These are phyloP conservation scores for Pangasianodon hypophthalmus DNA, from an alignment of 2,113 vertebrate species.

Conservation along the genomic window DNA sequence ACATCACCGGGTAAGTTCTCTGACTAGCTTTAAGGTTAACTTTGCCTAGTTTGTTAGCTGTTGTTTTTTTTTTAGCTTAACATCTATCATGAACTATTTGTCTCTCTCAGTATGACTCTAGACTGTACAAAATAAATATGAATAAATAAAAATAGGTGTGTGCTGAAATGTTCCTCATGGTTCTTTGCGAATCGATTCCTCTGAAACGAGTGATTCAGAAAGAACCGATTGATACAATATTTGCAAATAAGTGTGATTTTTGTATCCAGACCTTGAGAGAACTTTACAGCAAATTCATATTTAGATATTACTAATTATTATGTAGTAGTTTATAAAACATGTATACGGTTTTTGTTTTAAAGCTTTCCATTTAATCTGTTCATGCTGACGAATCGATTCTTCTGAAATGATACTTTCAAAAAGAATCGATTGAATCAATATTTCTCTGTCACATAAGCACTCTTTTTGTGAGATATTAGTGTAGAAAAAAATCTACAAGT, in stretches of 20 bases:
- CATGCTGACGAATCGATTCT: not conserved
- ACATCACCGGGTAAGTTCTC: constrained; percentile 3
- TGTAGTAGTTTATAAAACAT: not conserved
- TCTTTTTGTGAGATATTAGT: not conserved
- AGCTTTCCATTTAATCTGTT: not conserved
- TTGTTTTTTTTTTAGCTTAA: not conserved
- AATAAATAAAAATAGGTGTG: too few species aligned
- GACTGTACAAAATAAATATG: not conserved
- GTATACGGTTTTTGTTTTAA: not conserved
- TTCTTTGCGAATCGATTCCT: not conserved
- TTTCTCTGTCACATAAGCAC: not conserved
- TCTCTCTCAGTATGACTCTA: not conserved
- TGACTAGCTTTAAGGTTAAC: not conserved
- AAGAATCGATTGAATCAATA: not conserved
- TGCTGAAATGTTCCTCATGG: not conserved
- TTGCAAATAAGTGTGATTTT: too few species aligned
- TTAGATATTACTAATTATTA: too few species aligned
- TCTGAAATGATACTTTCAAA: not conserved
- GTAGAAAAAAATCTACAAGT: not conserved
- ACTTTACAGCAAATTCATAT: too few species aligned
- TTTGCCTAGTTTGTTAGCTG: not conserved
- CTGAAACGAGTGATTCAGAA: not conserved
- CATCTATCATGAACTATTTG: too few species aligned
- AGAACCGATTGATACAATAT: not conserved
- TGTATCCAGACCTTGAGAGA: not conserved